Base-by-base conservation (phyloP, 2,888 invertebrate genomes). In the Diadegma fenestrale region DNA sequence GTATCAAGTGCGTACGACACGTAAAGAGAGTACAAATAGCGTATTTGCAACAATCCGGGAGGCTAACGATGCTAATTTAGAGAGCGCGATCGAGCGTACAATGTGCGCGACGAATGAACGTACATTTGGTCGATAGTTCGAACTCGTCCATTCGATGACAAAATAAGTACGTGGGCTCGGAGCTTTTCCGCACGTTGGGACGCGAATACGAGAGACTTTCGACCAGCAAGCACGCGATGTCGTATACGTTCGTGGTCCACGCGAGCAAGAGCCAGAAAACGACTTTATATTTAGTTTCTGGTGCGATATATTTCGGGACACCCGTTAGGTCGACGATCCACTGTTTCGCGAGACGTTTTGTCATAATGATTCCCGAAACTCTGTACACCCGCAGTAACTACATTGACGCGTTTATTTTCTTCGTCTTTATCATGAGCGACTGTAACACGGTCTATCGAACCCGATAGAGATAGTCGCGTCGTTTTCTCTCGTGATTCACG, bases 321-420 rank as follows among this genome's bases (percentile, higher is more conserved):
- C 85, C 85, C 85, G 85, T 82, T 85, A 85, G 85, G 85, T 85
- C 85, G 85, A 85, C 85, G 85, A 85, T 85, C 85, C 85, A 85
- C 85, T 80, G 64, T 85, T 78, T 82, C 79, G 71, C 69, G 77
- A 82, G 85, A 85, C 82, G 79, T 85, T 85, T n/a, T 80, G 73
- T 85, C 82, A 85, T 85, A 81, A 85, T 71, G 85, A 76, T 48
- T 76, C 71, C 43, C 75, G 73, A 58, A 58, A 51, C 51, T 61
- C 63, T 81, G 48, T 68, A 78, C n/a, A n/a, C 68, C 77, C 77
- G 14, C n/a, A 54, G 41, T 73, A 26, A 45, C 43, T 58, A 26
- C 22, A 58, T n/a, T 26, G 4, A 10, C 51, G 33, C 51, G 22
- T 54, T 61, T 64, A 58, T 19, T 64, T 19, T 41, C 30, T 12